Evolutionary conservation across 2,888 invertebrate genomes (phyloP).

Genomic region (Agrochola lychnidis): DNA sequence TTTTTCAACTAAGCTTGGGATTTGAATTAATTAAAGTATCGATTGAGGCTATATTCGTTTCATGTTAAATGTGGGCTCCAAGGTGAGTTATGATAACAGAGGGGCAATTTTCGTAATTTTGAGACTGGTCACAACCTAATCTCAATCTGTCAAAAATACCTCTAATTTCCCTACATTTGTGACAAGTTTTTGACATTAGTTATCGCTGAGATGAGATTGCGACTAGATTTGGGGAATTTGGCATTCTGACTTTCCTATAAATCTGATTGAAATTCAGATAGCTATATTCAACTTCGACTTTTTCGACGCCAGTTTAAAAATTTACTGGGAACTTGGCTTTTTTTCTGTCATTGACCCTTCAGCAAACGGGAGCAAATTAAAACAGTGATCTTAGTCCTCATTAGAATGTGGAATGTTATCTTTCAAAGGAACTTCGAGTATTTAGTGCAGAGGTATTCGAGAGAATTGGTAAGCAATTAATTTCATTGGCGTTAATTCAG

Average conservation of each 20-base stretch:
- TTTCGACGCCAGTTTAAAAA: neutral
- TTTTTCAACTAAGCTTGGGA: neutral
- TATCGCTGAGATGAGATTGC: neutral
- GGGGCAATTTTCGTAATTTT: neutral
- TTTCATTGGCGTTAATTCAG: neutral
- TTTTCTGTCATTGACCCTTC: neutral
- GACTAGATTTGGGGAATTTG: neutral
- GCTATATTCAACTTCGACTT: neutral
- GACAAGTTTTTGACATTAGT: neutral
- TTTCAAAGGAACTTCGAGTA: constrained; percentile 22
- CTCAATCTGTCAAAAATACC: neutral
- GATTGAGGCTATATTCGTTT: neutral
- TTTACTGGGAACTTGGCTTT: neutral
- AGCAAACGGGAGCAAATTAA: neutral
- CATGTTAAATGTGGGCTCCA: neutral
- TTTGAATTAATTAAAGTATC: neutral
- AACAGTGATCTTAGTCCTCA: neutral
- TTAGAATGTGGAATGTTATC: constrained; percentile 26
- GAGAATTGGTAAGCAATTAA: neutral
- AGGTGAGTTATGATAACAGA: neutral
- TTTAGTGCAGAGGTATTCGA: constrained; percentile 11
- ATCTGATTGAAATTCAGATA: neutral
- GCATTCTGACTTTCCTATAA: neutral
- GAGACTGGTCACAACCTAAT: neutral
- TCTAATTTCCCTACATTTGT: neutral